Conservation (phyloP, 2,797 vertebrate species). For the Labeo calbasu region DNA sequence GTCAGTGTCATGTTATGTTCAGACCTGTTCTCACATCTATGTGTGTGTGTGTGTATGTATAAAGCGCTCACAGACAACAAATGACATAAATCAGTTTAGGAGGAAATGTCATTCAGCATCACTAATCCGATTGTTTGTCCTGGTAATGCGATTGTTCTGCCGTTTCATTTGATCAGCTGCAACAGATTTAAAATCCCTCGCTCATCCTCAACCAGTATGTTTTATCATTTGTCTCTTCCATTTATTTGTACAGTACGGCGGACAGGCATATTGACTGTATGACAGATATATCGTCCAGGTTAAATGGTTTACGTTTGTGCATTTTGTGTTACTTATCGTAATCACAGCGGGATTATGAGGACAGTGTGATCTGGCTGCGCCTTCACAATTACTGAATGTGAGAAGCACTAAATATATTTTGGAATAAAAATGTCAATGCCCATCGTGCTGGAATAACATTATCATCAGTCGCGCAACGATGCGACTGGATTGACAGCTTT, state of each 20-base stretch:
- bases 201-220: slow-evolving; percentile 67
- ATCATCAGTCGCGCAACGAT: neutral
- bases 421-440: neutral
- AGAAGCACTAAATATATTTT: neutral
- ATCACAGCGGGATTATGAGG: slow-evolving; percentile 8
- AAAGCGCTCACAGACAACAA: slow-evolving; percentile 27
- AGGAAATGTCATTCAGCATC: slow-evolving; percentile 69
- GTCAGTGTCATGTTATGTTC: neutral
- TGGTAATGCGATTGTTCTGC: slow-evolving; percentile 73
- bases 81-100: slow-evolving; percentile 59
- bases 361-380: neutral
- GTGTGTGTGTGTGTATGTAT: neutral
- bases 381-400: neutral
- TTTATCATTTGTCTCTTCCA: slow-evolving; percentile 62
- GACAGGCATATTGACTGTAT: slow-evolving; percentile 67
- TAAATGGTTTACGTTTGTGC: slow-evolving; percentile 51
- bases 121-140: slow-evolving; percentile 73
- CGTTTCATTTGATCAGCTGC: slow-evolving; percentile 77
- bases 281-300: slow-evolving; percentile 62
- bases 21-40: slow-evolving; percentile 12
- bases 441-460: neutral
- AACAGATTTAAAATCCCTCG: slow-evolving; percentile 70
- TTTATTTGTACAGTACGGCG: slow-evolving; percentile 59
- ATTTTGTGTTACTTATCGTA: slow-evolving; percentile 42
- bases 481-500: neutral